Evolutionary conservation across 2,113 vertebrate genomes (phyloP).

Genomic region (Anhinga anhinga): DNA sequence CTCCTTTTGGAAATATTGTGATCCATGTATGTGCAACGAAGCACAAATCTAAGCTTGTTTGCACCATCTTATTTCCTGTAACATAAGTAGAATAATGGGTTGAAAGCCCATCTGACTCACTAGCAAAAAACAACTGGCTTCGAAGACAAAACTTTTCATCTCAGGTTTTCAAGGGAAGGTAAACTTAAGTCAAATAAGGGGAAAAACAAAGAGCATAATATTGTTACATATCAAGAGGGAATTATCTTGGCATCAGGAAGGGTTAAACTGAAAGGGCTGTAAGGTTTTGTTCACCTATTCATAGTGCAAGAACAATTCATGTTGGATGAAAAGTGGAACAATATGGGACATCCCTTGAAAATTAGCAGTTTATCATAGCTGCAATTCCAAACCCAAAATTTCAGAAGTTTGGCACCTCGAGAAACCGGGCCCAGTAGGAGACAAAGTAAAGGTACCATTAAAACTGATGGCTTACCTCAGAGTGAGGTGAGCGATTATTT

Average conservation of each 20-base stretch:
- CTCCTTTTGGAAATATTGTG: background rate
- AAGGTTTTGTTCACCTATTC: background rate
- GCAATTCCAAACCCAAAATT: background rate
- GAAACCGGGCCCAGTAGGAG: background rate
- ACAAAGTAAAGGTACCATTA: background rate
- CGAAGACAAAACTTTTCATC: background rate
- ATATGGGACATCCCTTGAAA: background rate
- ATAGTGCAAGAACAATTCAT: background rate
- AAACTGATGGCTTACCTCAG: background rate
- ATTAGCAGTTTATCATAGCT: background rate
- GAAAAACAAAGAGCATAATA: background rate
- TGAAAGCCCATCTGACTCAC: background rate
- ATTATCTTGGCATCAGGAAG: background rate
- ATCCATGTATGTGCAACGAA: background rate
- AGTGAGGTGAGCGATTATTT: fast-evolving
- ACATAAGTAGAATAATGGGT: background rate
- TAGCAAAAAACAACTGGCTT: background rate
- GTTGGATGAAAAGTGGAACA: background rate
- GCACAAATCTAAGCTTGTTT: background rate
- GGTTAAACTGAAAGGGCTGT: background rate
- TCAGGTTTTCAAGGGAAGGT: background rate
- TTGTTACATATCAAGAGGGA: background rate
- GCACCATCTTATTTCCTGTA: background rate
- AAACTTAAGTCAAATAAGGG: background rate
- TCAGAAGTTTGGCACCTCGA: background rate